Conservation (phyloP, 2,797 vertebrate genomes). For the Microctenopoma stevenorrisi region DNA sequence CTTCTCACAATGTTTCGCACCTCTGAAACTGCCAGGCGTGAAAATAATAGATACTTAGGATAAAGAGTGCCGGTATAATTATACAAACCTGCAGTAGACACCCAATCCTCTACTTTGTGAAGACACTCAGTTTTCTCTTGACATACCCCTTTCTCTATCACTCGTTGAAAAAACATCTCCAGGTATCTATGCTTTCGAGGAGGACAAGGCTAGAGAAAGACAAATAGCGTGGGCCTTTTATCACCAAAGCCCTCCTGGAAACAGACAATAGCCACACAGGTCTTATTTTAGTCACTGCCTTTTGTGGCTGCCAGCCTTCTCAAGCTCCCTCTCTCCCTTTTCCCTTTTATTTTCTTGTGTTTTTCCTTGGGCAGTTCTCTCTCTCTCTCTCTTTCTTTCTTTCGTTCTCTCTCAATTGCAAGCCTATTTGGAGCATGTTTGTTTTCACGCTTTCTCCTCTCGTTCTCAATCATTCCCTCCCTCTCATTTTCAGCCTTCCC, state of each 20-base stretch:
- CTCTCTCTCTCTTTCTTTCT: constrained; percentile 71
- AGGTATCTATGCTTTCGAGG: constrained; percentile 79
- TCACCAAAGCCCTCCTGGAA: constrained; percentile 80
- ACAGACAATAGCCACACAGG: constrained; percentile 82
- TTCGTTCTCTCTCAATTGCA: constrained; percentile 80
- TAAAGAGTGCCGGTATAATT: constrained; percentile 75
- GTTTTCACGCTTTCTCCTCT: constrained; percentile 82
- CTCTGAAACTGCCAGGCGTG: constrained; percentile 67
- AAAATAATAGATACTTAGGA: constrained; percentile 79
- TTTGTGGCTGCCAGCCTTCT: constrained; percentile 80
- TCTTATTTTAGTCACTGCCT: constrained; percentile 83
- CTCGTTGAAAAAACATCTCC: constrained; percentile 66
- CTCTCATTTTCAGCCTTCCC: constrained; percentile 70
- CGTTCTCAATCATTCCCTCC: constrained; percentile 73
- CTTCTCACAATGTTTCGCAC: constrained; percentile 54
- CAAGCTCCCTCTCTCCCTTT: constrained; percentile 69
- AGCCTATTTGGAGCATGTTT: constrained; percentile 85
- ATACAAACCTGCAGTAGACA: constrained; percentile 67
- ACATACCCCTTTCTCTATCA: constrained; percentile 61
- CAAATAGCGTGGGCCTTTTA: constrained; percentile 84
- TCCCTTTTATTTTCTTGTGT: constrained; percentile 76
- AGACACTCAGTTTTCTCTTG: constrained; percentile 50
- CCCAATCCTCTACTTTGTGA: constrained; percentile 53
- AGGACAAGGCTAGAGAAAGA: constrained; percentile 76
- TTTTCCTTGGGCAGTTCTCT: constrained; percentile 79